A percentile compares a stretch with the other conserved stretches of the same genome.
phyloP scores from a whole-genome alignment of 2,113 vertebrate genomes.

The Pampusana beccarii region DNA sequence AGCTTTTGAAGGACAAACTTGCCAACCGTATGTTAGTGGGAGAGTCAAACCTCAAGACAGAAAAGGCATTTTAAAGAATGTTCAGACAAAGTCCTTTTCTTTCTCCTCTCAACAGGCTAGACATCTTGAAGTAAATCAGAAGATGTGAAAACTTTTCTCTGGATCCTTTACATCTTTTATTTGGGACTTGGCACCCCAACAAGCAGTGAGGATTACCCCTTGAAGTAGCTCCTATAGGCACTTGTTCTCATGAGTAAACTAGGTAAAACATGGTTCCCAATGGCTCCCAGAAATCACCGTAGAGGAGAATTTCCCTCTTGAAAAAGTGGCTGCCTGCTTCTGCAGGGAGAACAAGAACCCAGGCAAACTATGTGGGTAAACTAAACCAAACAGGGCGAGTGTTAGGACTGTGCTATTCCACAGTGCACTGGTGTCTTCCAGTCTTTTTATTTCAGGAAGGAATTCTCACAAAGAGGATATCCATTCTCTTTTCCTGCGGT shows the following conservation, averaged over 20 bases:
- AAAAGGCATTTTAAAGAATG: neutral
- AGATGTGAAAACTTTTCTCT: neutral
- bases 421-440: rapidly evolving
- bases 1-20: neutral
- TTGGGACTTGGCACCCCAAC: neutral
- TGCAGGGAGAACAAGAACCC: neutral
- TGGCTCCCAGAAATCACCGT: neutral
- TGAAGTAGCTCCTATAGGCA: neutral
- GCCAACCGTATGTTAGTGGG: neutral
- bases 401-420: neutral
- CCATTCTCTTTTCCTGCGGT: neutral
- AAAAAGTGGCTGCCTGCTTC: neutral
- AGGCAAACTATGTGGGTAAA: neutral
- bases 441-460: neutral
- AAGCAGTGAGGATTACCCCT: neutral
- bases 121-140: neutral
- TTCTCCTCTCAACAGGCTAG: neutral
- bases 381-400: neutral
- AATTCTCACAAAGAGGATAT: neutral
- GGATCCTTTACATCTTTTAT: neutral
- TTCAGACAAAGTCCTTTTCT: neutral
- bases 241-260: neutral
- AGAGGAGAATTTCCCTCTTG: neutral
- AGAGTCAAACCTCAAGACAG: neutral
- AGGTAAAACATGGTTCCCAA: neutral